Evolutionary conservation across 2,888 invertebrate species (phyloP).

Genomic region (Epiblema foenella): DNA sequence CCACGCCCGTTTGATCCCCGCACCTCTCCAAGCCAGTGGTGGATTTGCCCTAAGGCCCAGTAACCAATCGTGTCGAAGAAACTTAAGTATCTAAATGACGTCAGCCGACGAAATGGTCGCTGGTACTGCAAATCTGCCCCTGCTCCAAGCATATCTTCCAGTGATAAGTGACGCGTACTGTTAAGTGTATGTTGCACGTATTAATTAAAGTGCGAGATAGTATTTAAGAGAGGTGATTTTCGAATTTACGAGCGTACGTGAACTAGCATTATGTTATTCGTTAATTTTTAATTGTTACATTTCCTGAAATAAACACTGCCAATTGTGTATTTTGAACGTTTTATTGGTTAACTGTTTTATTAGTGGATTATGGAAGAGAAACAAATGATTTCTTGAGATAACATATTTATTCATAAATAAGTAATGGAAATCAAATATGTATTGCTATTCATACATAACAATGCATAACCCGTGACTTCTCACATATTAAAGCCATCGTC

Average conservation of each 20-base stretch:
- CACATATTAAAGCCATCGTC: too few relatives aligned
- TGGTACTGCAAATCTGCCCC: slow-evolving; percentile 45
- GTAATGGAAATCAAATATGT: not conserved
- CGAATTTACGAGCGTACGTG: slow-evolving; percentile 79
- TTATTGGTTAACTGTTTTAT: slow-evolving; percentile 38
- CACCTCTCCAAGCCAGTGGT: too few relatives aligned
- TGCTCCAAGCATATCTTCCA: slow-evolving; percentile 79
- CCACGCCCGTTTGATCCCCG: slow-evolving; percentile 84
- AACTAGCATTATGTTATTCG: slow-evolving; percentile 69
- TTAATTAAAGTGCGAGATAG: slow-evolving; percentile 31
- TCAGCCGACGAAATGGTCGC: too few relatives aligned
- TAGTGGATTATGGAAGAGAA: too few relatives aligned
- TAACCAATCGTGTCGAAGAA: too few relatives aligned
- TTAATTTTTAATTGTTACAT: slow-evolving; percentile 77
- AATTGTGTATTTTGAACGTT: slow-evolving; percentile 67
- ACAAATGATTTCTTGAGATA: not conserved
- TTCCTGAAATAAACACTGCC: slow-evolving; percentile 83
- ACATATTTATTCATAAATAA: not conserved
- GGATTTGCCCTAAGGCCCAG: too few relatives aligned
- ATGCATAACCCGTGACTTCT: not conserved
- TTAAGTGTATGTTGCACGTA: slow-evolving; percentile 48
- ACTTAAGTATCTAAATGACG: too few relatives aligned
- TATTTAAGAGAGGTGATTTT: slow-evolving; percentile 56
- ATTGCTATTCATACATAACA: not conserved
- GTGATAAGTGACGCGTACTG: slow-evolving; percentile 75